phyloP scores from a whole-genome alignment of 2,797 vertebrate species.

The Amblyraja radiata region DNA sequence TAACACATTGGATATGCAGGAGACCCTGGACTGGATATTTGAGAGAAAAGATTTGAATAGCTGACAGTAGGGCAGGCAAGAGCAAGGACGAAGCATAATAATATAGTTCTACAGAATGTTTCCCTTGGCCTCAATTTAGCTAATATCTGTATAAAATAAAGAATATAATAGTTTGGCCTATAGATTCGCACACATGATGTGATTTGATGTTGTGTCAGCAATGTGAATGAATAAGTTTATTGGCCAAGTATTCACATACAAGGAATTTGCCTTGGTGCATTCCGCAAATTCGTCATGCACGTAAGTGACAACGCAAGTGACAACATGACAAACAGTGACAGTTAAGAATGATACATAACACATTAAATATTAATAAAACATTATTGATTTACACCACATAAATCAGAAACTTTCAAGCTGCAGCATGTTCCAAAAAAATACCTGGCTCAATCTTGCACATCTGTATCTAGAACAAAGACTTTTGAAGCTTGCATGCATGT shows the following conservation, averaged over 20 bases:
- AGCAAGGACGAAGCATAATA: neutral
- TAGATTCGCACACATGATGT: neutral
- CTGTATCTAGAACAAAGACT: neutral
- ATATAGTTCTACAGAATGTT: neutral
- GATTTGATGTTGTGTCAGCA: neutral
- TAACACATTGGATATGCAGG: too few species aligned
- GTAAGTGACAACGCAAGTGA: too few species aligned
- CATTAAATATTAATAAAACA: too few species aligned
- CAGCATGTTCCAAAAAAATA: neutral
- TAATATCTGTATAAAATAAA: neutral
- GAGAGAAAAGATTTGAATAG: neutral
- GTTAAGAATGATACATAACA: too few species aligned
- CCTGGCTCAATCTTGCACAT: neutral
- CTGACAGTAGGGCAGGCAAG: neutral
- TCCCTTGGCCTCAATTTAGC: too few species aligned
- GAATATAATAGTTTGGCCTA: neutral
- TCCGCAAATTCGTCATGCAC: too few species aligned
- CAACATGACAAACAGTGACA: too few species aligned
- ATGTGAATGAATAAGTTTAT: neutral
- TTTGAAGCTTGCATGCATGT: neutral
- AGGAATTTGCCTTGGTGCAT: too few species aligned
- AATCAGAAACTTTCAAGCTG: neutral
- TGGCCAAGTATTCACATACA: too few species aligned
- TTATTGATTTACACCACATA: too few species aligned
- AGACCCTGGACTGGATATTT: too few species aligned